Base-by-base conservation (phyloP, 2,113 vertebrate species). In the Lates calcarifer region DNA sequence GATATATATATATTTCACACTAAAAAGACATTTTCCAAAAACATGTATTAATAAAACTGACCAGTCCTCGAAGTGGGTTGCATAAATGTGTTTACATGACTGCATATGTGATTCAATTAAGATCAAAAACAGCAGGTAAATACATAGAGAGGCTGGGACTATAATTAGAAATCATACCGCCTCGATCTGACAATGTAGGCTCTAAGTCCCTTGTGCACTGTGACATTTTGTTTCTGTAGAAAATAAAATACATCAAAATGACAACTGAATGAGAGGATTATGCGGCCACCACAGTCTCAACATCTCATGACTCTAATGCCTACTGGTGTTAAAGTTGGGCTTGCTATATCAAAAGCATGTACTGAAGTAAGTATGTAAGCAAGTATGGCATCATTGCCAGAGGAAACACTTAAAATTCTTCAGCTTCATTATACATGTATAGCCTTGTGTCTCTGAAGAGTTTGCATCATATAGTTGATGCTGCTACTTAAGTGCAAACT, bases 201-300 rank as follows among this genome's bases (percentile, higher is more conserved):
- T 71, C 26, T 43, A 18, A 65, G 41, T 83, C 56, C 67, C 31
- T 65, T 33, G 60, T 74, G 24, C 22, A 41, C 2, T 20, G 53
- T 74, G 45, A 86, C 53, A 76, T 45, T 79, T 35, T 57, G 31
- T n/a, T 0, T 74, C 41, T 41, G n/a, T 31, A 57, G 41, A 53
- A 68, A 64, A 72, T 60, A 49, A 58, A 47, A 45, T 20, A 37
- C 51, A 63, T 65, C 57, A 60, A 55, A 61, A 65, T 56, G 41
- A 79, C 75, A 65, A 71, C 47, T 26, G 28, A 69, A 11, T 1
- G 47, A 68, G 60, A 56, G 45, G 77, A 86, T 74, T 66, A 68
- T 37, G 13, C 7, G 22, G 55, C 29, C 58, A 74, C 41, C 17
- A 26, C n/a, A 60, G 47, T 39, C 60, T 67, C 26, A 47, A 18